phyloP scores from a whole-genome alignment of 30 jellyfish, hydroid and myxozoan species.

The Hydra vulgaris region DNA sequence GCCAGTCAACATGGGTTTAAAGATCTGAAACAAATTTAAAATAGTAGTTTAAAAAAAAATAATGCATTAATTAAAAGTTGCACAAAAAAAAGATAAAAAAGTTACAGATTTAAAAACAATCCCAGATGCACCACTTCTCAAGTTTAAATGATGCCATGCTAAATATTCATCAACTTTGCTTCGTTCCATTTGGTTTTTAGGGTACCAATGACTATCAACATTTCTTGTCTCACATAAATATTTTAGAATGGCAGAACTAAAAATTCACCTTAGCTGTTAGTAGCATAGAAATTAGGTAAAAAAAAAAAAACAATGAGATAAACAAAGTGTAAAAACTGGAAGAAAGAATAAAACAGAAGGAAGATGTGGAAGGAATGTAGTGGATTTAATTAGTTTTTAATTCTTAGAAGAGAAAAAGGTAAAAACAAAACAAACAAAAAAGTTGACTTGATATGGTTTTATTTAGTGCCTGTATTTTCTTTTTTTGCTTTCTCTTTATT shows the following conservation, averaged over 20 bases:
- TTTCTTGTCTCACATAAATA: slow-evolving; percentile 43
- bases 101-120: slow-evolving; percentile 32
- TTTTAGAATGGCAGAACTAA: slow-evolving; percentile 71
- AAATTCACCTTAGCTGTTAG: background rate
- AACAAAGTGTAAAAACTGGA: background rate
- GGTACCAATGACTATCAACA: slow-evolving; percentile 87
- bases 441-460: no score
- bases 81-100: slow-evolving; percentile 1
- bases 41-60: background rate
- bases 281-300: no score
- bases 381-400: no score
- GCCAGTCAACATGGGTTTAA: slow-evolving; percentile 62
- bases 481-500: no score
- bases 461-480: no score
- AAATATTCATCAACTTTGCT: slow-evolving; percentile 76
- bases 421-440: no score
- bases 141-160: slow-evolving; percentile 83
- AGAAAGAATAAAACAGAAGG: no score
- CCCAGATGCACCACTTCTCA: slow-evolving; percentile 40
- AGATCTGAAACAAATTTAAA: slow-evolving; percentile 24
- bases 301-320: no score
- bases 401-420: no score
- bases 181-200: slow-evolving; percentile 45
- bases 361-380: no score
- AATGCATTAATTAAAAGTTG: background rate